Evolutionary conservation across 2,888 invertebrate species (phyloP).

Genomic region (Zonitis immaculata): DNA sequence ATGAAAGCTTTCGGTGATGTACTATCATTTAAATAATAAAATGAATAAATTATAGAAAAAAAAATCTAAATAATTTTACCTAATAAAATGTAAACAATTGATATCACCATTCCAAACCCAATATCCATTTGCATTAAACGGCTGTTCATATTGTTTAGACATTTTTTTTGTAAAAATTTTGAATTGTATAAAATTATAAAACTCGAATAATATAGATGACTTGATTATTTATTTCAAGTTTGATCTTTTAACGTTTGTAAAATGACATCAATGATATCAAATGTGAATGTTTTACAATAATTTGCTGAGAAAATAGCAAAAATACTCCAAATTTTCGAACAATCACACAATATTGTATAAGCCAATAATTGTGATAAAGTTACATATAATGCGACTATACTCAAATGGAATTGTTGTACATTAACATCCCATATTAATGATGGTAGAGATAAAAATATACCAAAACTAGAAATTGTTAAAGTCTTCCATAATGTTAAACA

Average conservation of each 20-base stretch:
- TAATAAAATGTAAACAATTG: constrained; percentile 20
- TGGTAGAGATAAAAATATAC: constrained; percentile 58
- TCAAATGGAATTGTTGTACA: constrained; percentile 50
- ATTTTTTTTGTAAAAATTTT: no score
- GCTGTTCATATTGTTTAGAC: constrained; percentile 4
- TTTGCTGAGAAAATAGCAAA: constrained; percentile 33
- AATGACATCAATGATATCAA: constrained; percentile 13
- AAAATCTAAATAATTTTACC: constrained; percentile 12
- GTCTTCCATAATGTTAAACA: constrained; percentile 48
- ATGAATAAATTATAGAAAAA: constrained; percentile 44
- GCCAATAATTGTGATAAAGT: constrained; percentile 60
- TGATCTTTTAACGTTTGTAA: not conserved
- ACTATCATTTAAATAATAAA: not conserved
- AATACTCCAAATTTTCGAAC: constrained; percentile 36
- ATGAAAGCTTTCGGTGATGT: not conserved
- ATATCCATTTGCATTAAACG: constrained; percentile 44
- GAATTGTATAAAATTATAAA: no score
- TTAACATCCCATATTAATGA: constrained; percentile 59
- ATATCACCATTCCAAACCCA: constrained; percentile 52
- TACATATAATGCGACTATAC: constrained; percentile 61
- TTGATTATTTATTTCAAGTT: not conserved
- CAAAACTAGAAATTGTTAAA: constrained; percentile 57
- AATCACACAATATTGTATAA: constrained; percentile 49
- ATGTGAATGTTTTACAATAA: constrained; percentile 23
- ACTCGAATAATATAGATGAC: no score